These are phyloP conservation scores for Phacellophora camtschatica DNA, from an alignment of 30 jellyfish, hydroid and myxozoan genomes.

Conservation along the genomic window DNA sequence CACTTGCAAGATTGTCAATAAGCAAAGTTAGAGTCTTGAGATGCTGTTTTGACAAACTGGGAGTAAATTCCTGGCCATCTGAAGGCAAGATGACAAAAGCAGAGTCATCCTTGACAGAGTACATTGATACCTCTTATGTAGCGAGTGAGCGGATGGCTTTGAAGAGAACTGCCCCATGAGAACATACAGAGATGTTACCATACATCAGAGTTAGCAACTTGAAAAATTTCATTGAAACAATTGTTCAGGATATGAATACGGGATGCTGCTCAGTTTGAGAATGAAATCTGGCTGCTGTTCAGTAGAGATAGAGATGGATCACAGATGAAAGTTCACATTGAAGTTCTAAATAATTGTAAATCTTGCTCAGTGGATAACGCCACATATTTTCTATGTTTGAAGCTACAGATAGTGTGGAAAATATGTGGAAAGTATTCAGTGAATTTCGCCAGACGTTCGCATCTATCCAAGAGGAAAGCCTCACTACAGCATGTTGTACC, in stretches of 20 bases:
- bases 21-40: background rate
- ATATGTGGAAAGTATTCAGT: no score
- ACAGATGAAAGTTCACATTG: background rate
- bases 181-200: background rate
- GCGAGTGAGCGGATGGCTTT: background rate
- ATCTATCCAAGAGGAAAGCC: no score
- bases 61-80: background rate
- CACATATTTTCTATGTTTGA: no score
- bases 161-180: background rate
- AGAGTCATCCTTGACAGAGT: background rate
- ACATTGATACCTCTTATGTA: background rate
- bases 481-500: slow-evolving; percentile 63
- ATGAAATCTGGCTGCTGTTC: slow-evolving; percentile 13
- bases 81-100: background rate
- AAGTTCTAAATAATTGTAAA: no score
- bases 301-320: slow-evolving; percentile 23
- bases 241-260: background rate
- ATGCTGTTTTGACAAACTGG: background rate
- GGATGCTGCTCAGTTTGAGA: background rate
- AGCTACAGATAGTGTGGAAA: no score
- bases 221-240: background rate
- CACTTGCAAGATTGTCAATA: background rate
- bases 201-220: background rate
- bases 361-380: no score
- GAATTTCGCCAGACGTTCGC: no score